Percentiles rank a stretch among this genome's conserved stretches.
phyloP scores from a whole-genome alignment of 1,140 invertebrate genomes.

The Penaeus indicus region DNA sequence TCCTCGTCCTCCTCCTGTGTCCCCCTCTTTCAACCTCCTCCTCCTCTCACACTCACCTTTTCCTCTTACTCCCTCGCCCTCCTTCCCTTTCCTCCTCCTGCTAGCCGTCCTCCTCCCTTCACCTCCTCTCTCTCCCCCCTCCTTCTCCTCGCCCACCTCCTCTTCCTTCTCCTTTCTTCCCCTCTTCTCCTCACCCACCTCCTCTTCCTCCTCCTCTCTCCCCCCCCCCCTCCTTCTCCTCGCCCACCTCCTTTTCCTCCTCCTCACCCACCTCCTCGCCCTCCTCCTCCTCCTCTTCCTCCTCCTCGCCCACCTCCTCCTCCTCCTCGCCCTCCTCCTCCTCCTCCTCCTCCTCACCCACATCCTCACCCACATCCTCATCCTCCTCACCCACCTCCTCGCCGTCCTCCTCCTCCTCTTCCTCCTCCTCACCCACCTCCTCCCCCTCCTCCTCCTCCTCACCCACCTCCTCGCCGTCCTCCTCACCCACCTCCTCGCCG shows the following conservation, averaged over 20 bases:
- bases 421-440: neutral
- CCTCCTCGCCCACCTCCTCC: neutral
- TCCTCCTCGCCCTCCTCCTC: neutral
- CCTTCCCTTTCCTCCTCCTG: neutral
- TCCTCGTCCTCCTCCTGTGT: neutral
- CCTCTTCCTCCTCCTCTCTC: neutral
- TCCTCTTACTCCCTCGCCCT: neutral
- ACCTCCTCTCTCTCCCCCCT: neutral
- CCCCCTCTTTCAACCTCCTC: neutral
- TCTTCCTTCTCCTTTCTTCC: neutral
- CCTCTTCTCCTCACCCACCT: neutral
- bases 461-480: neutral
- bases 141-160: neutral
- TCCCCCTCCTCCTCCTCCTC: neutral
- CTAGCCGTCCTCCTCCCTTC: neutral
- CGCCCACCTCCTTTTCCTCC: neutral
- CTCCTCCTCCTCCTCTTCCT: neutral
- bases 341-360: neutral
- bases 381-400: neutral
- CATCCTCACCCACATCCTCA: neutral
- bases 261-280: neutral
- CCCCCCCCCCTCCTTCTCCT: neutral
- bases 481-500: neutral
- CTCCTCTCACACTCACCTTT: neutral
- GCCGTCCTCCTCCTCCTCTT: neutral